Conservation (phyloP, 2,797 vertebrate species). For the Cossypha niveicapilla region DNA sequence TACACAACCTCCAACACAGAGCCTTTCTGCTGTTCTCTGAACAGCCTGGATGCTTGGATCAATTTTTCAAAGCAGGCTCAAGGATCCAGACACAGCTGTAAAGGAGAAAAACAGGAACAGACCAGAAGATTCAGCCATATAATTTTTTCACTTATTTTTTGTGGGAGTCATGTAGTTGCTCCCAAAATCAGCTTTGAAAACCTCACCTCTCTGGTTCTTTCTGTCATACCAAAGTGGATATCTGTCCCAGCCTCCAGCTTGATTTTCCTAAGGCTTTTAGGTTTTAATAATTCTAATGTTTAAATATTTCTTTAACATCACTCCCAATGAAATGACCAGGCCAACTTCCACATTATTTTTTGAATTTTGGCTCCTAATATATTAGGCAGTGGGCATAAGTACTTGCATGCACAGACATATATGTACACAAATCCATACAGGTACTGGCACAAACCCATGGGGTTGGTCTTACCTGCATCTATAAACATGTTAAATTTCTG, state of each 20-base stretch:
- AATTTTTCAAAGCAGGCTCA: background rate
- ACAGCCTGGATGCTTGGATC: background rate
- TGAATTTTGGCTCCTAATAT: background rate
- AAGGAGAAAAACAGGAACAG: background rate
- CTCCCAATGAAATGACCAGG: background rate
- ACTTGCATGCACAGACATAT: background rate
- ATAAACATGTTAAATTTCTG: background rate
- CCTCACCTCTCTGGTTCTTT: background rate
- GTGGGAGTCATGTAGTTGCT: background rate
- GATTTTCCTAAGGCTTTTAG: background rate
- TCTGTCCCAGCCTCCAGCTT: background rate
- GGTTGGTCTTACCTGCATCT: background rate
- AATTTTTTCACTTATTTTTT: background rate
- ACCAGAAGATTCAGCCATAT: background rate
- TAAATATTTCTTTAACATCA: background rate
- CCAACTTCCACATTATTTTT: background rate
- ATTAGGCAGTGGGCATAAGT: background rate
- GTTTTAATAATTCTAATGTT: background rate
- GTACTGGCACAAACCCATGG: rapidly evolving
- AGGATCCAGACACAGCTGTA: background rate
- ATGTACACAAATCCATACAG: background rate
- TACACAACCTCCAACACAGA: background rate
- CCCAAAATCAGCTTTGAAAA: background rate
- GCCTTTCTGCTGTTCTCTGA: background rate
- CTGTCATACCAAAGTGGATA: background rate